Conservation (phyloP, 1,140 invertebrate genomes). For the Dendroctonus ponderosae region DNA sequence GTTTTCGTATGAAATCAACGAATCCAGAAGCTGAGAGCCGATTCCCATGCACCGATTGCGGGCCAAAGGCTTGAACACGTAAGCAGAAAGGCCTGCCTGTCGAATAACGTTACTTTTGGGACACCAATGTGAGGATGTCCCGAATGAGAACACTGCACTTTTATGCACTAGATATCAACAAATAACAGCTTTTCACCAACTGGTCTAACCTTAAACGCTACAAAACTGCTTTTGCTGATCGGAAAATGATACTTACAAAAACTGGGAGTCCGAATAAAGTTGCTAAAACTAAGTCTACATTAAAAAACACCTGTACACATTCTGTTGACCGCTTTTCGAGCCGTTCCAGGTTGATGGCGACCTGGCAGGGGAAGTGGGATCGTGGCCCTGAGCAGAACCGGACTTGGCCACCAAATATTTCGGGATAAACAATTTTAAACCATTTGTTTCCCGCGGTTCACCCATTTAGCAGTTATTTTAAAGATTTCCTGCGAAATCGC, state of each 20-base stretch:
- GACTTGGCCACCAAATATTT: slow-evolving; percentile 6
- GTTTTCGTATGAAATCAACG: slow-evolving; percentile 7
- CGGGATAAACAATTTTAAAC: slow-evolving; percentile 1
- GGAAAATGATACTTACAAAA: slow-evolving; percentile 22
- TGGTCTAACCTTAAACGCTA: slow-evolving; percentile 40
- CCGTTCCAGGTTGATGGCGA: slow-evolving; percentile 48
- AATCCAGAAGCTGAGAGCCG: no score
- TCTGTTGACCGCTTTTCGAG: slow-evolving; percentile 51
- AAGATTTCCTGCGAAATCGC: not conserved
- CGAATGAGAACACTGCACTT: slow-evolving; percentile 45
- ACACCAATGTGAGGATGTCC: slow-evolving; percentile 39
- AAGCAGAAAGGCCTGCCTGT: slow-evolving; percentile 29
- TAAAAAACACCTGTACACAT: slow-evolving; percentile 50
- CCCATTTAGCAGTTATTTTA: not conserved
- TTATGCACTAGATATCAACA: slow-evolving; percentile 49
- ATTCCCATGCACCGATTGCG: slow-evolving; percentile 17
- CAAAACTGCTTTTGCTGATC: slow-evolving; percentile 20
- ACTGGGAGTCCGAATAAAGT: slow-evolving; percentile 14
- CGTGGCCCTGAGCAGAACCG: slow-evolving; percentile 42
- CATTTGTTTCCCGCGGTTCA: not conserved
- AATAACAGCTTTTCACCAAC: slow-evolving; percentile 37
- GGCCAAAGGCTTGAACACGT: slow-evolving; percentile 35
- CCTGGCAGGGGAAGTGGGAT: slow-evolving; percentile 50
- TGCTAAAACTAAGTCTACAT: slow-evolving; percentile 46
- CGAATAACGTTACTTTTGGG: slow-evolving; percentile 46